Percentiles rank a stretch among this genome's conserved stretches.
phyloP scores from a whole-genome alignment of 2,797 vertebrate genomes.

The Pangasius macronema region DNA sequence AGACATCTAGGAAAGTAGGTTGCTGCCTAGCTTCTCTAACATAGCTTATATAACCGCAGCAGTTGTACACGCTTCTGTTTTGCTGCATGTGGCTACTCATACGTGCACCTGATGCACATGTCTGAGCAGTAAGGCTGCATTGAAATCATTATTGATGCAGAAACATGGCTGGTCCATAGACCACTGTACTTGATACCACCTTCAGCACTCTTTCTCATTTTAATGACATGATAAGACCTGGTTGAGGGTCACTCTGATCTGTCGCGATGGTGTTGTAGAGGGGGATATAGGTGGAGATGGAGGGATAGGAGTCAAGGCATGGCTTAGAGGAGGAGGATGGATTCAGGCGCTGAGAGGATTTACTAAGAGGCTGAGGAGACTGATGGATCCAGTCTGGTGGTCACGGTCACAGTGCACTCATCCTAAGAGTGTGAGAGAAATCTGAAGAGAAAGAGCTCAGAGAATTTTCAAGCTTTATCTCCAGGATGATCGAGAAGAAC shows the following conservation, averaged over 20 bases:
- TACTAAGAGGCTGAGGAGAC: conserved; percentile 36
- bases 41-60: not conserved
- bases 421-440: not conserved
- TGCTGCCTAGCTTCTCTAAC: not conserved
- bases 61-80: not conserved
- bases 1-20: not conserved
- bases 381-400: conserved; percentile 34
- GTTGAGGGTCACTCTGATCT: not conserved
- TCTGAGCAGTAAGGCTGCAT: not conserved
- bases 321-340: conserved; percentile 27
- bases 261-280: not conserved
- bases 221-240: not conserved
- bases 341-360: conserved; percentile 33
- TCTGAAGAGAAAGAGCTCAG: not conserved
- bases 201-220: not conserved
- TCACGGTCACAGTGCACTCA: conserved; percentile 37
- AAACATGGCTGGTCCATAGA: not conserved
- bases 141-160: not conserved
- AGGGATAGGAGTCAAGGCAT: conserved; percentile 10
- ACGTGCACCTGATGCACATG: not conserved
- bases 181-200: not conserved
- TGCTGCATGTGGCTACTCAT: not conserved
- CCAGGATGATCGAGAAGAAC: not conserved
- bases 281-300: conserved; percentile 16
- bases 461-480: conserved; percentile 3